phyloP scores from a whole-genome alignment of 2,888 invertebrate species.

The Leptogaster cylindrica region DNA sequence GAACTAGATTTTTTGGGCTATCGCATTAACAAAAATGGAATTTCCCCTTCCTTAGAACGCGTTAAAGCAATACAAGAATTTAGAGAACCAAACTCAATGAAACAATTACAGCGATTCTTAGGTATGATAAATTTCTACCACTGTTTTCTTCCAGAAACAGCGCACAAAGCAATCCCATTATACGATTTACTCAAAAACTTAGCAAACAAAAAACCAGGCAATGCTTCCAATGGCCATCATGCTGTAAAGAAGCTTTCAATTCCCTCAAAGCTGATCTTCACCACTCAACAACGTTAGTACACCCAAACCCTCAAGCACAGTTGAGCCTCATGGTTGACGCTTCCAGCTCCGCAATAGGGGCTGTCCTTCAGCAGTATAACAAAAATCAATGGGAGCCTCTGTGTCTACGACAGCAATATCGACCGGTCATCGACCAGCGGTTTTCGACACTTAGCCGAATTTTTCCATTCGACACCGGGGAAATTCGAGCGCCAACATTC shows the following conservation, averaged over 20 bases:
- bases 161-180: not conserved
- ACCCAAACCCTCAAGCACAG: no score
- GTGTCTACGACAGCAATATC: no score
- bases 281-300: no score
- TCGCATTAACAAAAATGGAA: not conserved
- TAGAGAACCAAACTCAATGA: conserved; percentile 10
- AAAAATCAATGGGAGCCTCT: not conserved
- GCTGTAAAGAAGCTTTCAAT: no score
- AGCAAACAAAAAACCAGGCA: not conserved
- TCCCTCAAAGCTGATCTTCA: no score
- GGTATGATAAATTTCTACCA: conserved; percentile 2
- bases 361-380: no score
- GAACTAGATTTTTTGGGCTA: conserved; percentile 24
- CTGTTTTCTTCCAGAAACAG: not conserved
- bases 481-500: no score
- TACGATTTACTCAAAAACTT: not conserved
- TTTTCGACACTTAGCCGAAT: no score
- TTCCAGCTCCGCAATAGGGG: no score
- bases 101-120: conserved; percentile 13
- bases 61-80: conserved; percentile 6
- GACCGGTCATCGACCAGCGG: no score
- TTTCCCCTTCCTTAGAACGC: conserved; percentile 24
- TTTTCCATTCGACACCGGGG: no score
- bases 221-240: not conserved
- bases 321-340: no score